Evolutionary conservation across 2,797 vertebrate species (phyloP).

Genomic region (Enteromius paludinosus): DNA sequence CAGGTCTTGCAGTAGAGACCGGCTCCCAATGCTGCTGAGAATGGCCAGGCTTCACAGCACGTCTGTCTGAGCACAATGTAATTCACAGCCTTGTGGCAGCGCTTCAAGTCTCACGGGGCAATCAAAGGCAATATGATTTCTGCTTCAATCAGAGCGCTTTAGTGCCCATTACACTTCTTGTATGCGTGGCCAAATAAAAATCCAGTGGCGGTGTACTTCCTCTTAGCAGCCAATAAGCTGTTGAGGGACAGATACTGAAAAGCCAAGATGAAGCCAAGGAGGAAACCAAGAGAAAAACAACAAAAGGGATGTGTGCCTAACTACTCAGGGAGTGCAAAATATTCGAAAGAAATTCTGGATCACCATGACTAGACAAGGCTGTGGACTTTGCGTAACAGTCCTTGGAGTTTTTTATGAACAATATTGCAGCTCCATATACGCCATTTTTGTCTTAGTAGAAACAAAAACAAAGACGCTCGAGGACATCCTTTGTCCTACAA

Average conservation of each 20-base stretch:
- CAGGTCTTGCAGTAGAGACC: constrained; percentile 18
- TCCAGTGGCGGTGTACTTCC: constrained; percentile 43
- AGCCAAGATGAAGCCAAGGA: constrained; percentile 5
- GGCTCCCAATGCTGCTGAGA: constrained; percentile 29
- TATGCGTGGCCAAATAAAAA: constrained; percentile 58
- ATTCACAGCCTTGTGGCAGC: constrained; percentile 54
- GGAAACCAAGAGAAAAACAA: constrained; percentile 9
- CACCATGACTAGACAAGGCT: neutral
- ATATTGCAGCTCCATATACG: neutral
- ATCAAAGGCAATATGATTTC: constrained; percentile 64
- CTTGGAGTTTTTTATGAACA: constrained; percentile 9
- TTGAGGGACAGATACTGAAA: constrained; percentile 46
- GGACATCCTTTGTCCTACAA: neutral
- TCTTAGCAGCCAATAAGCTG: constrained; percentile 43
- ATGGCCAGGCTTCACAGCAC: constrained; percentile 29
- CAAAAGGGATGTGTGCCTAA: neutral
- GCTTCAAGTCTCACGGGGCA: constrained; percentile 57
- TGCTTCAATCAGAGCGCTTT: constrained; percentile 55
- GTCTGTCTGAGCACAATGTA: constrained; percentile 45
- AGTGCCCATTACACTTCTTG: constrained; percentile 61
- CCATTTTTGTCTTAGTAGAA: neutral
- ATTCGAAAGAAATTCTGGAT: constrained; percentile 2
- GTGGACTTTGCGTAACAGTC: constrained; percentile 9
- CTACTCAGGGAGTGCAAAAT: neutral
- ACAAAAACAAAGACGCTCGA: constrained; percentile 12